Conservation (phyloP, 2,113 vertebrate genomes). For the Chlamydotis undulata region DNA sequence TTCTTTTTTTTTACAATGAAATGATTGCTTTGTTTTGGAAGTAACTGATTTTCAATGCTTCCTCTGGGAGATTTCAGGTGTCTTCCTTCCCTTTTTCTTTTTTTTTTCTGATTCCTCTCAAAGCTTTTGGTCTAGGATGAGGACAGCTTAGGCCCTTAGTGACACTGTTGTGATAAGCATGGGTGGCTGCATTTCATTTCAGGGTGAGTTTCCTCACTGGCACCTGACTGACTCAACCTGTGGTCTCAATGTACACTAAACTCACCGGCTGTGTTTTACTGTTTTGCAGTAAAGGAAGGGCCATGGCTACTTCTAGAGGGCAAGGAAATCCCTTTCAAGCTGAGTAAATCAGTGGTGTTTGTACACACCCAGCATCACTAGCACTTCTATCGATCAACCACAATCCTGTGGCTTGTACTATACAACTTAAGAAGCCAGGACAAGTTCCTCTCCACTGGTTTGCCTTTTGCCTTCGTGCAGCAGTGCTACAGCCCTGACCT, state of each 20-base stretch:
- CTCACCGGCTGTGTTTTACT: slow-evolving; percentile 10
- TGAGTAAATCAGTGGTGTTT: slow-evolving; percentile 56
- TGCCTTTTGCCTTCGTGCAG: fast-evolving
- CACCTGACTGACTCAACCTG: neutral
- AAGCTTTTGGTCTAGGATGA: neutral
- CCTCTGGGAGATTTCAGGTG: neutral
- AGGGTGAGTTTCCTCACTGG: neutral
- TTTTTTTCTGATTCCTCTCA: neutral
- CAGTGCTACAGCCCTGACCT: neutral
- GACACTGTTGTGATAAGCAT: neutral
- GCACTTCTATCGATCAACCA: neutral
- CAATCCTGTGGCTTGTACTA: neutral
- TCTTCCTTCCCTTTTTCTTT: neutral
- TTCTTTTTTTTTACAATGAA: neutral
- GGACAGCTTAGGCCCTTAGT: fast-evolving
- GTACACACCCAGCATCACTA: neutral
- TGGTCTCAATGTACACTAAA: neutral
- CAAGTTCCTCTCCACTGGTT: neutral
- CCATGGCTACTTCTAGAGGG: slow-evolving; percentile 57
- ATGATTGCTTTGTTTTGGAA: neutral
- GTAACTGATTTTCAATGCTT: neutral
- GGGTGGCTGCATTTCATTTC: neutral
- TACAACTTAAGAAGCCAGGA: slow-evolving; percentile 8
- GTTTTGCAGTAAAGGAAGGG: slow-evolving; percentile 63
- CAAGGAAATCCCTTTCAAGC: slow-evolving; percentile 46